Evolutionary conservation across 2,888 invertebrate genomes (phyloP).

Genomic region (Zeuzera pyrina): DNA sequence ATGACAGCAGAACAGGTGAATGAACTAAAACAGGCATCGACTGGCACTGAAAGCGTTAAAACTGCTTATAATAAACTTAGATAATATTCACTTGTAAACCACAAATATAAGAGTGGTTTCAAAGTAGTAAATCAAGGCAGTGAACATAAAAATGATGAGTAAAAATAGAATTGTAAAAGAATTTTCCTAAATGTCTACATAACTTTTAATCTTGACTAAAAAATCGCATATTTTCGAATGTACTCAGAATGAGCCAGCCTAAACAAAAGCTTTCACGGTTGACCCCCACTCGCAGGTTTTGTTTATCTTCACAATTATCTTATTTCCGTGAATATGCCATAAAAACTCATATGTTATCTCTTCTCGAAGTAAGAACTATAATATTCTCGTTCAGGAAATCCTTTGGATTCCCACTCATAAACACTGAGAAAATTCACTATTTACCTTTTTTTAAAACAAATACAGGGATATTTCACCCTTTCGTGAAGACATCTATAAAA

Average conservation of each 20-base stretch:
- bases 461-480: constrained; percentile 40
- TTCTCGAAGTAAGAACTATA: constrained; percentile 40
- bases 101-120: constrained; percentile 35
- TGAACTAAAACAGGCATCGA: constrained; percentile 35
- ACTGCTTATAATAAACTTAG: constrained; percentile 36
- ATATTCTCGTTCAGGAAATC: constrained; percentile 6
- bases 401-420: no score
- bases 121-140: constrained; percentile 41
- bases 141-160: constrained; percentile 35
- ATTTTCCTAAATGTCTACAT: constrained; percentile 12
- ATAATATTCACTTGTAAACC: constrained; percentile 44
- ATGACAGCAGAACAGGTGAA: constrained; percentile 36
- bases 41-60: constrained; percentile 42
- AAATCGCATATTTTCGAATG: no score
- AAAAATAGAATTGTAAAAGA: constrained; percentile 39
- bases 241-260: constrained; percentile 10
- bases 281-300: constrained; percentile 27
- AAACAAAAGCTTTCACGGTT: constrained; percentile 37
- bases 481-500: constrained; percentile 37
- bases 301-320: constrained; percentile 59
- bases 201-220: constrained; percentile 7
- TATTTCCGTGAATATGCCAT: constrained; percentile 54
- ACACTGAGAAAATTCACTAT: no score
- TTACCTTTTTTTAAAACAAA: no score
- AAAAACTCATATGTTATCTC: constrained; percentile 41